A percentile compares a stretch with the other conserved stretches of the same genome.
phyloP scores from a whole-genome alignment of 1,140 invertebrate species.

The Babylonia areolata region DNA sequence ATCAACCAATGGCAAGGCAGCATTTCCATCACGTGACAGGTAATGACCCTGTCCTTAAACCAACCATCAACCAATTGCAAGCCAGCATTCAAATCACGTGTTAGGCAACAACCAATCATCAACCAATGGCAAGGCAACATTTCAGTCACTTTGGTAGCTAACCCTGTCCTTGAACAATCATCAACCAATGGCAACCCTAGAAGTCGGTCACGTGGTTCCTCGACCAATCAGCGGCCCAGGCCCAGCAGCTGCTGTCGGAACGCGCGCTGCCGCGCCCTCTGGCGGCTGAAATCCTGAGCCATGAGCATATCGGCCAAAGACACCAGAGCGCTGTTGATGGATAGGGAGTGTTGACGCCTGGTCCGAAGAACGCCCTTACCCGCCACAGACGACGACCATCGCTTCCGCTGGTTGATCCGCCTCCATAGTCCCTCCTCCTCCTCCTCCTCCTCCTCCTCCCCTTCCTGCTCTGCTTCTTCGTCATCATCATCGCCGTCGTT shows the following conservation, averaged over 20 bases:
- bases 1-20: background rate
- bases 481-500: background rate
- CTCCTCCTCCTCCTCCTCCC: background rate
- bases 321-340: conserved; percentile 37
- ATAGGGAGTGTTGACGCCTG: conserved; percentile 17
- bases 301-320: conserved; percentile 31
- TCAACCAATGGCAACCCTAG: background rate
- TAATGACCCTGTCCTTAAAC: too few species aligned
- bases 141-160: background rate
- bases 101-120: background rate
- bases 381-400: background rate
- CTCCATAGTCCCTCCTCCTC: background rate
- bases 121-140: too few species aligned
- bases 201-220: background rate
- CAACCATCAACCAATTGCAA: too few species aligned
- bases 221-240: conserved; percentile 7
- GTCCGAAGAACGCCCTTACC: conserved; percentile 6
- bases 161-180: background rate
- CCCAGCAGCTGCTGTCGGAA: conserved; percentile 20
- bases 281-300: background rate
- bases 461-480: background rate
- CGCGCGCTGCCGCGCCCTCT: background rate
- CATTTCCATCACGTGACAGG: background rate
- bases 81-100: too few species aligned
- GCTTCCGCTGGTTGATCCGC: background rate